Evolutionary conservation across 2,888 invertebrate species (phyloP), one percentile per base, ranked within the genome.

Genomic region (Ophraella communa): DNA sequence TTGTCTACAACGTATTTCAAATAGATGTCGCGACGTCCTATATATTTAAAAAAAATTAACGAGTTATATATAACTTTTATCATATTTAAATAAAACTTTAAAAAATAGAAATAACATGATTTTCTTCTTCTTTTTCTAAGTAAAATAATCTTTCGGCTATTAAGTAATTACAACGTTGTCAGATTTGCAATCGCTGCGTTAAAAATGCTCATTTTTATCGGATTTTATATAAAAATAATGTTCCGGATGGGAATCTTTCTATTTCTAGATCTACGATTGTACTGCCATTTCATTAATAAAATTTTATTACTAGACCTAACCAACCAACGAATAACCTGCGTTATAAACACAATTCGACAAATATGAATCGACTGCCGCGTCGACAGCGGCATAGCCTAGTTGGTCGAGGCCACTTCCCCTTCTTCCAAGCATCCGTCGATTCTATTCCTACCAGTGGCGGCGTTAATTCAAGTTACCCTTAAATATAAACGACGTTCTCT

Each of bases 341-440:
- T 42, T 45, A 45, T 45, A 45, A 45, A 24, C 49, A 14, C 49
- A 27, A 51, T 51, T 51, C 27, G 27, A 51, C 27, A 51, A 51
- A 42, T 47, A 47, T 57, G 57, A 57, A 57, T 57, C 11, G 49
- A 18, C 18, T 30, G 45, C 21, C n/a, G 44, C 21, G 21, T 8
- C 45, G 49, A 10, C 49, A 7, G 45, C 45, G 14, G 14, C 11
- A 14, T 24, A 8, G 14, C 8, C 24, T 24, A 49, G 14, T 47
- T 52, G 11, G 18, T 23, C 42, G 18, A 20, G 17, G 51, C n/a
- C 42, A 27, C 30, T 20, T 27, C 20, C 17, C 20, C 42, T 33
- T 21, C 14, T n/a, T 35, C 54, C 39, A 42, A 27, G 42, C 56
- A 52, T 14, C 11, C 18, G 20, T 42, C 56, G n/a, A n/a, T 51